Base-by-base conservation (phyloP, 1,140 invertebrate species). In the Mizuhopecten yessoensis region DNA sequence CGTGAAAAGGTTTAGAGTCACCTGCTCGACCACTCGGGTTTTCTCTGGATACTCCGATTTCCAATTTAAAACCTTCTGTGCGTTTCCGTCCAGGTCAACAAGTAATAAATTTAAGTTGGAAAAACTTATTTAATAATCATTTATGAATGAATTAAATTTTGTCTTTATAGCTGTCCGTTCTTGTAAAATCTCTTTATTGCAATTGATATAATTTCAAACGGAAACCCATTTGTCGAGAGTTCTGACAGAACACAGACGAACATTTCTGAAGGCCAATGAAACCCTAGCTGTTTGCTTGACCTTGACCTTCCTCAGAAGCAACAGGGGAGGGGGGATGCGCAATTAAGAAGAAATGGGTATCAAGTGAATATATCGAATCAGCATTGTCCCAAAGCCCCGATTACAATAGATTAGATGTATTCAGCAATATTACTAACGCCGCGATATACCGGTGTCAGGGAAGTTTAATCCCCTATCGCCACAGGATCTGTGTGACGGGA, bases 301-400 rank as follows among this genome's bases (percentile, higher is more conserved):
- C 57, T 5, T 29, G 57, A 17, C n/a, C n/a, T 17, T n/a, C 2
- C 57, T 29, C 23, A 9, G 57, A 75, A 75, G 57, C 57, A 75
- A 75, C 57, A 75, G 57, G 57, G 57, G 29, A 23, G 57, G 11
- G 57, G 57, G 57, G 29, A 23, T 23, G 11, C 29, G 57, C 57
- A 75, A 75, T 75, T 75, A 75, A 75, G 57, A 75, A 75, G 57
- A n/a, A 75, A n/a, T 29, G 57, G 7, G 57, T n/a, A 75, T 75
- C 57, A 75, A 75, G 57, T 75, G 57, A 75, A 23, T 29, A 75
- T 75, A 75, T 75, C 57, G 17, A 75, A 75, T 75, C 57, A 75
- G 57, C n/a, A 75, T 75, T 75, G 57, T 75, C 57, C 57, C 57
- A 75, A n/a, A 75, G 57, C 57, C 57, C 57, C 57, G 57, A 75